These are phyloP conservation scores for Danio tinwini DNA, from an alignment of 2,797 vertebrate genomes.

Conservation along the genomic window DNA sequence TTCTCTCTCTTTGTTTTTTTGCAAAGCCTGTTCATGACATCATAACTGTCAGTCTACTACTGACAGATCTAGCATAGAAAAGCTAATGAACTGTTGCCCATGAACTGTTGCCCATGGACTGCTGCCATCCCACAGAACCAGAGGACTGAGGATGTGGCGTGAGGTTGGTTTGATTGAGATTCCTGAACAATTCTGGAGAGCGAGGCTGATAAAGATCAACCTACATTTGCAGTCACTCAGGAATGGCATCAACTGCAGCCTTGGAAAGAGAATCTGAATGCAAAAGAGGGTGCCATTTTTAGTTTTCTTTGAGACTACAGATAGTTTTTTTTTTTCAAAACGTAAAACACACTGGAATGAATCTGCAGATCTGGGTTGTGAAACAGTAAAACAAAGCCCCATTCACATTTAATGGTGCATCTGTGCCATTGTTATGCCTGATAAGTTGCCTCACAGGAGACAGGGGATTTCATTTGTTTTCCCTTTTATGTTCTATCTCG, in stretches of 20 bases:
- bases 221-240: conserved; percentile 12
- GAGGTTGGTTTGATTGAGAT: conserved; percentile 54
- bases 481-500: conserved; percentile 45
- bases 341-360: conserved; percentile 29
- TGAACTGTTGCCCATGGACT: not conserved
- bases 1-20: conserved; percentile 15
- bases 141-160: conserved; percentile 7
- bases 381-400: conserved; percentile 38
- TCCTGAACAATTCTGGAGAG: not conserved
- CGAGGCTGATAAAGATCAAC: conserved; percentile 13
- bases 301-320: not conserved
- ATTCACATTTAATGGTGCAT: conserved; percentile 41
- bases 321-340: not conserved
- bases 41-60: conserved; percentile 49
- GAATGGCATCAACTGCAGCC: conserved; percentile 14
- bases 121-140: not conserved
- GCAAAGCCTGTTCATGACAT: conserved; percentile 52
- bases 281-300: conserved; percentile 1
- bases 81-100: conserved; percentile 5
- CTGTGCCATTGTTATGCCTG: conserved; percentile 50
- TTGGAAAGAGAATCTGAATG: conserved; percentile 28
- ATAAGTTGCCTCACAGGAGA: conserved; percentile 37
- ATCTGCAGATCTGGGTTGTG: conserved; percentile 34
- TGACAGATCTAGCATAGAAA: conserved; percentile 19
- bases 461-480: conserved; percentile 44